Evolutionary conservation across 1,140 invertebrate species (phyloP), one percentile per base, ranked within the genome.

Genomic region (Musca vetustissima): DNA sequence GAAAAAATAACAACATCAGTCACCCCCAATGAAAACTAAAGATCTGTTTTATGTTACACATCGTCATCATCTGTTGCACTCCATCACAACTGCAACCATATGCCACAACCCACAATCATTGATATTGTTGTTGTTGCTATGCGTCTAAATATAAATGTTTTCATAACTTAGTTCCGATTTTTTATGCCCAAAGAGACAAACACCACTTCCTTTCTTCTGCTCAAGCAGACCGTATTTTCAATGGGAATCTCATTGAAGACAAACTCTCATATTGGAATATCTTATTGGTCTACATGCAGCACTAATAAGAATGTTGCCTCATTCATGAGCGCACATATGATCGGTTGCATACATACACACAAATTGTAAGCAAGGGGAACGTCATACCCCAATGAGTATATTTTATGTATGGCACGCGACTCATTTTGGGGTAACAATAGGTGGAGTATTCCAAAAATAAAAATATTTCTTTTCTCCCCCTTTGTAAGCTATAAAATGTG

Each of bases 381-480:
- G 11, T 43, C 13, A 8, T 43, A 43, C 36, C 36, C 6, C 36
- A 43, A 8, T 43, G 36, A 9, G 11, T 43, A 43, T 43, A 43
- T 43, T 43, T 43, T 43, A 43, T 43, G 28, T 48, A 17, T 24
- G 59, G 59, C 67, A 64, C 66, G 52, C 66, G 49, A 19, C 48
- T 65, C 48, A n/a, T n/a, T 65, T 19, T 49, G 15, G 43, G 21
- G 72, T 66, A 65, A 64, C 67, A 66, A 28, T 43, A 22, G 36
- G 22, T 65, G 15, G 61, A 36, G 19, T 43, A 32, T 13, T 25
- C 25, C 28, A 15, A 28, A 25, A 48, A 43, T 43, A 43, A 7
- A 13, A n/a, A n/a, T n/a, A n/a, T n/a, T 11, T 43, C 13, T 43
- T 2, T 43, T 43, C 36, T 43, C 36, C 36, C 36, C 9, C 11